Evolutionary conservation across 2,113 vertebrate genomes (phyloP).

Genomic region (Riparia riparia): DNA sequence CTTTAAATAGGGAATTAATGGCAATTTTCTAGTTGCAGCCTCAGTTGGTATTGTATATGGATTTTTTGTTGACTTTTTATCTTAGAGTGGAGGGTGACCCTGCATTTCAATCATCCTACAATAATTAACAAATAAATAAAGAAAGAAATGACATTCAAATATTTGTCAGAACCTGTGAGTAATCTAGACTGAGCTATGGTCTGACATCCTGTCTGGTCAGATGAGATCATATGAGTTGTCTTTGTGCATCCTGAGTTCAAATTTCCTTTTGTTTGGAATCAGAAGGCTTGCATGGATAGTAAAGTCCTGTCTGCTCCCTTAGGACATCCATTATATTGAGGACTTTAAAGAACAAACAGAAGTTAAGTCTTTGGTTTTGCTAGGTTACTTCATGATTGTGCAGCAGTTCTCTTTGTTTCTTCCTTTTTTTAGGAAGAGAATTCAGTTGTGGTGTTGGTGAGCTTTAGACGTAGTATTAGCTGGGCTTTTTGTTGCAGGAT

Average conservation of each 20-base stretch:
- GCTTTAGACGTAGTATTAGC: not conserved
- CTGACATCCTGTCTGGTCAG: constrained; percentile 11
- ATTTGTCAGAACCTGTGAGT: not conserved
- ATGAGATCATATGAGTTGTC: constrained; percentile 19
- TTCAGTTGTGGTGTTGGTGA: not conserved
- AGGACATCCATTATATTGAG: not conserved
- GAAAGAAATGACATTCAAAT: not conserved
- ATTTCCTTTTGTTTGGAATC: constrained; percentile 34
- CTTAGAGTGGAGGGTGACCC: not conserved
- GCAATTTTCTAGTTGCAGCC: not conserved
- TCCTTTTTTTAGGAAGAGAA: not conserved
- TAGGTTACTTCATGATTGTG: not conserved
- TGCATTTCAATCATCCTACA: not conserved
- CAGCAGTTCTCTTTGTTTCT: not conserved
- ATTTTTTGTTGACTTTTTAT: not conserved
- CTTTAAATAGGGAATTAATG: not conserved
- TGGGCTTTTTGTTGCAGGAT: not conserved
- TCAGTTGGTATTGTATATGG: not conserved
- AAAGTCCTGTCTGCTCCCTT: not conserved
- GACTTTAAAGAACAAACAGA: not conserved
- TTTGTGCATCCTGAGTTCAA: not conserved
- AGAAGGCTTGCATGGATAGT: not conserved
- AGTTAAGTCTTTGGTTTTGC: not conserved
- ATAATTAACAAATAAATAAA: not conserved
- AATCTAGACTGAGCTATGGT: not conserved